Evolutionary conservation across 2,888 invertebrate species (phyloP).

Genomic region (Ophion slaviceki): DNA sequence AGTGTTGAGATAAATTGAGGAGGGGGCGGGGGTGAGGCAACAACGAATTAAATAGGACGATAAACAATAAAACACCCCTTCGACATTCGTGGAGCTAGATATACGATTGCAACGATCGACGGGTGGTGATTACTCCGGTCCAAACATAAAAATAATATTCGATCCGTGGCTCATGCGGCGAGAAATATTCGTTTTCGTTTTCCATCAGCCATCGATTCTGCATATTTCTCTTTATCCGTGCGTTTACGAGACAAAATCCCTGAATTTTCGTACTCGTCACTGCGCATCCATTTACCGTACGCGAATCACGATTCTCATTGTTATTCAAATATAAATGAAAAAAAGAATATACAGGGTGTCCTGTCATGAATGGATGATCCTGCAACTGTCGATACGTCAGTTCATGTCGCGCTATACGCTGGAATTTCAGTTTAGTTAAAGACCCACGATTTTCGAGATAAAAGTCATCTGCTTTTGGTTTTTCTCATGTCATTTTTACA

Average conservation of each 20-base stretch:
- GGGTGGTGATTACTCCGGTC: constrained; percentile 69
- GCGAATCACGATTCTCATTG: background rate
- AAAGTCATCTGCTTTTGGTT: too few relatives aligned
- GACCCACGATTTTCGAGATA: too few relatives aligned
- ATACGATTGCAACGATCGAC: constrained; percentile 66
- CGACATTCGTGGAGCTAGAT: constrained; percentile 63
- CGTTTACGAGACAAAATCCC: background rate
- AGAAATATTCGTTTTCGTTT: constrained; percentile 6
- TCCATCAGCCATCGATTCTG: background rate
- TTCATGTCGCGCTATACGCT: too few relatives aligned
- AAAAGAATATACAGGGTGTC: background rate
- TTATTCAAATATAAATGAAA: background rate
- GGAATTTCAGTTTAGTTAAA: too few relatives aligned
- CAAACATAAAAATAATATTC: constrained; percentile 56
- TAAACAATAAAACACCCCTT: constrained; percentile 49
- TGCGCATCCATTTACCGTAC: background rate
- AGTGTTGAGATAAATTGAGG: constrained; percentile 24
- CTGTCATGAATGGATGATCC: too few relatives aligned
- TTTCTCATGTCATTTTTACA: too few relatives aligned
- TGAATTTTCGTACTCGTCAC: background rate
- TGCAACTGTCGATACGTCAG: too few relatives aligned
- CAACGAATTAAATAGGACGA: constrained; percentile 20
- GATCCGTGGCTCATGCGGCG: constrained; percentile 17
- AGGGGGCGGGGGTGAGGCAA: background rate
- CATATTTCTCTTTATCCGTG: constrained; percentile 7